Conservation (phyloP, 2,888 invertebrate genomes). For the Pseudolycoriella hygida region DNA sequence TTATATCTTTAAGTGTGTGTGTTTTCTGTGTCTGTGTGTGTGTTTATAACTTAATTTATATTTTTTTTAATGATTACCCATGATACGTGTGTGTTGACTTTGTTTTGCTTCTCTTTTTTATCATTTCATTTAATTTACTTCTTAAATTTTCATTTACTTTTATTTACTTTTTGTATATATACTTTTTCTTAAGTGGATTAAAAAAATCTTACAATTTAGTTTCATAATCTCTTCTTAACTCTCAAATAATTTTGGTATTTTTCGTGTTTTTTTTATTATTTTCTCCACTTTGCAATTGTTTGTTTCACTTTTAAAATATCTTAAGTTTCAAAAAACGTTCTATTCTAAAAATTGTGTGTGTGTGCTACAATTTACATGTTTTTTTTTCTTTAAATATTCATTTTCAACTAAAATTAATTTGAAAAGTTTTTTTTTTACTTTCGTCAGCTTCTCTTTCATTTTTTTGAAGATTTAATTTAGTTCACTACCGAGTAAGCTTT, state of each 20-base stretch:
- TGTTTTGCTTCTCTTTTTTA: not conserved
- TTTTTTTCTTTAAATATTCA: too few relatives aligned
- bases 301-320: not conserved
- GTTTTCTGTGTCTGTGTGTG: too few relatives aligned
- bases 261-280: not conserved
- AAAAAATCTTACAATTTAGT: not conserved
- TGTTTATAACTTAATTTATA: too few relatives aligned
- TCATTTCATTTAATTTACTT: not conserved
- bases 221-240: not conserved
- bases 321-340: too few relatives aligned
- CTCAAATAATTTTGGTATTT: not conserved
- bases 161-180: not conserved
- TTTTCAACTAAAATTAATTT: too few relatives aligned
- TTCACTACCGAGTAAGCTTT: constrained; percentile 74
- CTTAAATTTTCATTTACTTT: not conserved
- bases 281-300: not conserved
- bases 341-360: too few relatives aligned
- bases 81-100: not conserved
- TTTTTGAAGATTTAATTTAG: constrained; percentile 41
- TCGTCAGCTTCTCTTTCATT: not conserved
- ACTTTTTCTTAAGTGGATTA: not conserved
- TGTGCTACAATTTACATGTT: too few relatives aligned
- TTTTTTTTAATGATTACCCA: too few relatives aligned
- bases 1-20: too few relatives aligned
- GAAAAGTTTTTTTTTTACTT: too few relatives aligned